A percentile compares a stretch with the other conserved stretches of the same genome.
These are phyloP conservation scores for Caenorhabditis briggsae DNA, from an alignment of 1,140 invertebrate species.

Conservation along the genomic window DNA sequence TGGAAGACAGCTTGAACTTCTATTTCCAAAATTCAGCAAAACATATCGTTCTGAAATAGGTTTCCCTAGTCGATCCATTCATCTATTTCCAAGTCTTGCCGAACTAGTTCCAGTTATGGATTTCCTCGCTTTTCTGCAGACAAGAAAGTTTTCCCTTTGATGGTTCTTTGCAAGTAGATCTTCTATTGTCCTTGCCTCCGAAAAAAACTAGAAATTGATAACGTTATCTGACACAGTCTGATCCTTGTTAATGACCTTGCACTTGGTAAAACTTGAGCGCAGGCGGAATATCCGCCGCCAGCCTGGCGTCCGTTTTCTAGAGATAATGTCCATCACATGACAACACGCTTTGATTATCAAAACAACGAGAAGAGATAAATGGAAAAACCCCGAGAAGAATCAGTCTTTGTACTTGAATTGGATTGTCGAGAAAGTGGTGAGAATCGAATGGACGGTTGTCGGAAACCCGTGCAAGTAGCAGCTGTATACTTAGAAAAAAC, in stretches of 20 bases:
- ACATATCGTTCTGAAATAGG: neutral
- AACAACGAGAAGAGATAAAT: neutral
- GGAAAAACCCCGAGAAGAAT: neutral
- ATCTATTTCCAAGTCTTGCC: neutral
- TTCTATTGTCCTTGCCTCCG: neutral
- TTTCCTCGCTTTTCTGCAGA: neutral
- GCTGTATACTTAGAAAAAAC: conserved; percentile 12
- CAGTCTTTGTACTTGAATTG: conserved; percentile 46
- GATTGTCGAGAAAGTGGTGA: conserved; percentile 20
- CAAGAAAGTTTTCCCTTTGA: conserved; percentile 1
- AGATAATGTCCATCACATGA: conserved; percentile 51
- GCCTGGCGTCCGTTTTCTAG: conserved; percentile 41
- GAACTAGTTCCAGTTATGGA: conserved; percentile 6
- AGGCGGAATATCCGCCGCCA: conserved; percentile 54
- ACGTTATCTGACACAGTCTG: conserved; percentile 23
- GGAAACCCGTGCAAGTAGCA: conserved; percentile 40
- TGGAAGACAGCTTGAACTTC: neutral
- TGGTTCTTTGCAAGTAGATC: conserved; percentile 25
- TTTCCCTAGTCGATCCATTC: neutral
- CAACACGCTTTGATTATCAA: conserved; percentile 52
- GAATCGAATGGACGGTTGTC: neutral
- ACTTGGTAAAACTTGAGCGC: conserved; percentile 53
- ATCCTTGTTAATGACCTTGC: conserved; percentile 52
- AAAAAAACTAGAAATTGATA: conserved; percentile 50
- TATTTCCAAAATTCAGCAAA: neutral